Evolutionary conservation across 1,140 invertebrate species (phyloP).

Genomic region (Armadillidium nasatum): DNA sequence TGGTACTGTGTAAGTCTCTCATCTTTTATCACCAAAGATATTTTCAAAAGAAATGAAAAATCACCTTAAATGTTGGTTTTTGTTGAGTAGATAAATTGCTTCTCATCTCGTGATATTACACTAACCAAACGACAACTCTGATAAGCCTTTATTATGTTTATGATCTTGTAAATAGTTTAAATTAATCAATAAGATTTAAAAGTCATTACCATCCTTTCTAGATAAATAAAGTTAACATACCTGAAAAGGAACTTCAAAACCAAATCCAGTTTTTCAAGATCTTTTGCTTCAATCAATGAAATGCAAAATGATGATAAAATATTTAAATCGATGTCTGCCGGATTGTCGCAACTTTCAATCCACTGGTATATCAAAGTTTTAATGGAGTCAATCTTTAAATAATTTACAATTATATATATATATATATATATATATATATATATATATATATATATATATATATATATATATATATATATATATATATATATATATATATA

Average conservation of each 20-base stretch:
- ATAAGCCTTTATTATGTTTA: neutral
- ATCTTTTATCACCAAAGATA: too few species aligned
- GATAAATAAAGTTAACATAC: neutral
- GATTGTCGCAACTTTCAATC: slow-evolving; percentile 18
- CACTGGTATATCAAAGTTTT: slow-evolving; percentile 22
- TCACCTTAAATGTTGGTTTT: too few species aligned
- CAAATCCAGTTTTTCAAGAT: slow-evolving; percentile 32
- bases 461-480: too few species aligned
- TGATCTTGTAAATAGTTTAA: neutral
- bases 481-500: too few species aligned
- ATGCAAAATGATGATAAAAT: slow-evolving; percentile 25
- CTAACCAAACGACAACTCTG: neutral
- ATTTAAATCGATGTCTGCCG: slow-evolving; percentile 23
- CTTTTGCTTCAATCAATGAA: slow-evolving; percentile 12
- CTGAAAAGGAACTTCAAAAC: slow-evolving; percentile 29
- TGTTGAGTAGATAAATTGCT: too few species aligned
- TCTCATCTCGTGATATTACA: too few species aligned
- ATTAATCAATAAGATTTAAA: neutral
- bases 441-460: too few species aligned
- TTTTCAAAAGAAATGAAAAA: too few species aligned
- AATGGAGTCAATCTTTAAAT: neutral
- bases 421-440: too few species aligned
- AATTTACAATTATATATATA: too few species aligned
- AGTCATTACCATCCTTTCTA: too few species aligned
- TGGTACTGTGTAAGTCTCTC: too few species aligned